A percentile compares a stretch with the other conserved stretches of the same genome.
Evolutionary conservation across 2,113 vertebrate species (phyloP).

Genomic region (Carollia perspicillata): DNA sequence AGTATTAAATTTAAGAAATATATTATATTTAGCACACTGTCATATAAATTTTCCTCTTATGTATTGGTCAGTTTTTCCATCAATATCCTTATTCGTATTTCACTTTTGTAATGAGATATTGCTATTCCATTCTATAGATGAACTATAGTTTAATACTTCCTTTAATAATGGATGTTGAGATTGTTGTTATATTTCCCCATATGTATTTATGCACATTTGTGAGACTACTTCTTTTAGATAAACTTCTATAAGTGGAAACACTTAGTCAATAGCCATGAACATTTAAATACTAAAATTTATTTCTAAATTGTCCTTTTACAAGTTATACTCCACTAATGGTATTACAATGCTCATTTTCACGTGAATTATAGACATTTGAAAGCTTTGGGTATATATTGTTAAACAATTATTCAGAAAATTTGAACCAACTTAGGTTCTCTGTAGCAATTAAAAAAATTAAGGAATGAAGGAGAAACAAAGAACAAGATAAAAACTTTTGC

Average conservation of each 20-base stretch:
- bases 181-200: not conserved
- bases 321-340: not conserved
- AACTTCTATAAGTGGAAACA: not conserved
- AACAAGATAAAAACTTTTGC: not conserved
- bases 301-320: not conserved
- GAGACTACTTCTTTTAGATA: not conserved
- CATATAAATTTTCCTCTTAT: not conserved
- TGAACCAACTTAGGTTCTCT: not conserved
- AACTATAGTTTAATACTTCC: not conserved
- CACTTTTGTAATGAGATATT: not conserved
- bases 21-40: not conserved
- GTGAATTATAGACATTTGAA: not conserved
- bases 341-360: not conserved
- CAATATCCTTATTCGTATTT: not conserved
- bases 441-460: not conserved
- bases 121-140: not conserved
- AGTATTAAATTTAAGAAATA: not conserved
- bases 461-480: not conserved
- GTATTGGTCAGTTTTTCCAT: not conserved
- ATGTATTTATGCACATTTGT: not conserved
- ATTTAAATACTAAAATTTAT: not conserved
- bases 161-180: not conserved
- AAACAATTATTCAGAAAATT: not conserved
- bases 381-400: not conserved
- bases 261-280: not conserved